Conservation (phyloP, 2,113 vertebrate genomes). For the Dipodomys stephensi region DNA sequence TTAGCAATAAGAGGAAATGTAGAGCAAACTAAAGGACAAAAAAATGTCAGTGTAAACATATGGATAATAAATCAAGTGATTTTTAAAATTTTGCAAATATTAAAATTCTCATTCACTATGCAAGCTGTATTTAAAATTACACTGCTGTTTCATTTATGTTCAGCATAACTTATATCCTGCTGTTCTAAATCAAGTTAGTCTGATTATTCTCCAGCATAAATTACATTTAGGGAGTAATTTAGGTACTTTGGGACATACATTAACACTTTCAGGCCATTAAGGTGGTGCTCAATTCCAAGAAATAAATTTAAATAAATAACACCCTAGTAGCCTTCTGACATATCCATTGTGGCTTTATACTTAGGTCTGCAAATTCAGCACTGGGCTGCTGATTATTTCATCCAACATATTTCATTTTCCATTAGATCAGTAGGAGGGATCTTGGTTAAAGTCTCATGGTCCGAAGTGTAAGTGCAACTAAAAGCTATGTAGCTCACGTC, state of each 20-base stretch:
- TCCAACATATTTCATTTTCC: constrained; percentile 46
- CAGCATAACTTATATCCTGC: constrained; percentile 75
- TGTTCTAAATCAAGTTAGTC: constrained; percentile 83
- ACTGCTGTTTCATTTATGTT: constrained; percentile 71
- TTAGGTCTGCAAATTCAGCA: constrained; percentile 60
- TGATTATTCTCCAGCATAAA: constrained; percentile 78
- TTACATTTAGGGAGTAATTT: constrained; percentile 79
- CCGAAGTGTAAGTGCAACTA: constrained; percentile 9
- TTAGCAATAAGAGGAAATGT: constrained; percentile 1
- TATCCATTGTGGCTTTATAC: constrained; percentile 63
- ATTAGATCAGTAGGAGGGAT: neutral
- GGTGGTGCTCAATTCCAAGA: constrained; percentile 66
- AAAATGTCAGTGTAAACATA: constrained; percentile 52
- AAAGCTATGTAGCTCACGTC: constrained; percentile 19
- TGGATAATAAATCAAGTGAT: constrained; percentile 67
- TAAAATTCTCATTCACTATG: constrained; percentile 74
- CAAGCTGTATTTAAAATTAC: constrained; percentile 73
- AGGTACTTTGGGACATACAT: constrained; percentile 75
- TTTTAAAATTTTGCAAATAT: constrained; percentile 63
- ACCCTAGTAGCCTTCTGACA: constrained; percentile 57
- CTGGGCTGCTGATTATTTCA: constrained; percentile 49
- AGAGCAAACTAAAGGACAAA: constrained; percentile 40
- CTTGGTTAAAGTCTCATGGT: neutral
- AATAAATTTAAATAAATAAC: constrained; percentile 81
- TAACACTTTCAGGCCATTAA: constrained; percentile 77